These are phyloP conservation scores for Mormyrus proboscirostris DNA, from an alignment of 2,797 vertebrate genomes.

Conservation along the genomic window DNA sequence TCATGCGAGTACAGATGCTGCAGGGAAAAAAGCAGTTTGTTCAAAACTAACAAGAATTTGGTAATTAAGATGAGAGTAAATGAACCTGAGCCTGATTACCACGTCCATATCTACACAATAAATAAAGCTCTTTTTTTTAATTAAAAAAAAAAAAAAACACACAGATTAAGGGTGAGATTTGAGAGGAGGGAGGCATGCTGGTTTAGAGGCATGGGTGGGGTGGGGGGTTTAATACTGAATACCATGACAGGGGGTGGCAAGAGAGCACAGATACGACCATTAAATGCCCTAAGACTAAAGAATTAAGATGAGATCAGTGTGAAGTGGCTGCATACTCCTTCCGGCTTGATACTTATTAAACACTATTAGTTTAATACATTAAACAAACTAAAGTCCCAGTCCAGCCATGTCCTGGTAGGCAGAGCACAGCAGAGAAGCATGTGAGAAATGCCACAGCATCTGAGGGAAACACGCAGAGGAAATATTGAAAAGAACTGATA, in stretches of 20 bases:
- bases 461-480: background rate
- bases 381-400: background rate
- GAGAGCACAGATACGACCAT: conserved; percentile 39
- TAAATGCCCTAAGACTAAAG: conserved; percentile 46
- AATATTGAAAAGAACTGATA: background rate
- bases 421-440: background rate
- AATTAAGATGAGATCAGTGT: conserved; percentile 40
- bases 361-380: background rate
- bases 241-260: conserved; percentile 37
- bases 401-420: background rate
- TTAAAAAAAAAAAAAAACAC: conserved; percentile 19
- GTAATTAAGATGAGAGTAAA: background rate
- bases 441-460: background rate
- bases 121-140: background rate
- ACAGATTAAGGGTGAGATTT: conserved; percentile 42
- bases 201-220: conserved; percentile 22
- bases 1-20: background rate
- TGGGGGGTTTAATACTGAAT: background rate
- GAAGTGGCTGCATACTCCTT: conserved; percentile 67
- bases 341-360: conserved; percentile 27
- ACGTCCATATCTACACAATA: conserved; percentile 22
- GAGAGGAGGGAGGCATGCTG: conserved; percentile 41
- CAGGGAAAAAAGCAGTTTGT: background rate
- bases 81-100: conserved; percentile 25
- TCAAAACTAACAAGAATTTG: conserved; percentile 11